Evolutionary conservation across 1,140 invertebrate genomes (phyloP).

Genomic region (Ips typographus): DNA sequence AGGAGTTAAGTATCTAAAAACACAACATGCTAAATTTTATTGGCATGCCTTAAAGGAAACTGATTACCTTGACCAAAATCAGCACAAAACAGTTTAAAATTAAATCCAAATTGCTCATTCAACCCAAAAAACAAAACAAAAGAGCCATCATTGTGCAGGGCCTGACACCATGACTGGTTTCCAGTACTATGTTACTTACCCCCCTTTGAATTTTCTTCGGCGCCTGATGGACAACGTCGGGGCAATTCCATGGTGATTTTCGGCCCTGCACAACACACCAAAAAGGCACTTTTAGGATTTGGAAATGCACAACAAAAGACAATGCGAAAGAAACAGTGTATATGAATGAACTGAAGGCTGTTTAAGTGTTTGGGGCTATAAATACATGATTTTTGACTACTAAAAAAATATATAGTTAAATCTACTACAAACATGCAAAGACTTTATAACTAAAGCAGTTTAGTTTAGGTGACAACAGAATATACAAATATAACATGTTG

Average conservation of each 20-base stretch:
- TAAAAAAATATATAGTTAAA: too few relatives aligned
- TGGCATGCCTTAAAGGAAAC: neutral
- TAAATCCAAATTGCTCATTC: conserved; percentile 5
- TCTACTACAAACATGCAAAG: too few relatives aligned
- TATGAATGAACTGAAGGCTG: too few relatives aligned
- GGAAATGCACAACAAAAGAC: too few relatives aligned
- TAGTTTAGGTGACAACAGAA: too few relatives aligned
- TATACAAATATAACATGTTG: too few relatives aligned
- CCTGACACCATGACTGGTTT: conserved; percentile 27
- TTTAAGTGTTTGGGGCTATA: too few relatives aligned
- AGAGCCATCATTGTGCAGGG: conserved; percentile 36
- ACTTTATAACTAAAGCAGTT: too few relatives aligned
- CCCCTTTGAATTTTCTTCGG: conserved; percentile 48
- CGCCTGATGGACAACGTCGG: conserved; percentile 50
- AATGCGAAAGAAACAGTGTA: too few relatives aligned
- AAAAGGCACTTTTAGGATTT: neutral
- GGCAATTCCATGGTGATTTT: conserved; percentile 49
- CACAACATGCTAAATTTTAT: neutral
- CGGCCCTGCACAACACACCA: conserved; percentile 51
- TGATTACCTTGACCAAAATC: neutral
- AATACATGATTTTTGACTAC: too few relatives aligned
- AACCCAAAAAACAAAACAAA: conserved; percentile 6
- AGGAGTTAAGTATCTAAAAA: neutral
- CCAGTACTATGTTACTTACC: conserved; percentile 42
- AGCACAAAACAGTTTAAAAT: conserved; percentile 10